Conservation (phyloP, 2,888 invertebrate species). For the Dioctria linearis region DNA sequence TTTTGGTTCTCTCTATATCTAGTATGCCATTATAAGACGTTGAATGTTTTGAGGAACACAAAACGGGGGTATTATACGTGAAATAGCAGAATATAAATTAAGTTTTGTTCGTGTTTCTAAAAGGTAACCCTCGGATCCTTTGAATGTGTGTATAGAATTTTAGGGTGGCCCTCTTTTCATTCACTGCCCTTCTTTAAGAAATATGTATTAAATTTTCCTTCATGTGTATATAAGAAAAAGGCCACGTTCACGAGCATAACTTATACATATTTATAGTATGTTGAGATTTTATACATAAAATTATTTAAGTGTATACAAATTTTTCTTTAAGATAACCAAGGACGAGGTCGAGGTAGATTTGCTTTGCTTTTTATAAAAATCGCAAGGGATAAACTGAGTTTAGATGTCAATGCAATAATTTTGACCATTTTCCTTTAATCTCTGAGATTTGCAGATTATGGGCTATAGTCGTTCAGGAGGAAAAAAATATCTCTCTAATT, state of each 20-base stretch:
- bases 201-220: conserved; percentile 8
- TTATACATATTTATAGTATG: no score
- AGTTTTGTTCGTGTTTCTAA: conserved; percentile 36
- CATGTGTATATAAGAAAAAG: not conserved
- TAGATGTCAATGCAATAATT: no score
- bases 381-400: no score
- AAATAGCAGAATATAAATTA: conserved; percentile 47
- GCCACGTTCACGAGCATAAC: not conserved
- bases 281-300: no score
- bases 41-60: not conserved
- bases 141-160: not conserved
- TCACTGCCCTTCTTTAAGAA: conserved; percentile 13
- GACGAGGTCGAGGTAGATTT: no score
- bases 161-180: not conserved
- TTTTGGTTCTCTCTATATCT: conserved; percentile 4
- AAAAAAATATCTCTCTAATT: no score
- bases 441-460: no score
- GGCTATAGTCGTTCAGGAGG: no score
- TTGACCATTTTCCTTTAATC: no score
- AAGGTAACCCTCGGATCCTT: conserved; percentile 39
- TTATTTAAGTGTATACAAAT: no score
- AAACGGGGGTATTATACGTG: conserved; percentile 22
- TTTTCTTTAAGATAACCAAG: no score
- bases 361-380: no score
- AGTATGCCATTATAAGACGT: conserved; percentile 22